Evolutionary conservation across 1,140 invertebrate species (phyloP).

Genomic region (Drosophila hydei): DNA sequence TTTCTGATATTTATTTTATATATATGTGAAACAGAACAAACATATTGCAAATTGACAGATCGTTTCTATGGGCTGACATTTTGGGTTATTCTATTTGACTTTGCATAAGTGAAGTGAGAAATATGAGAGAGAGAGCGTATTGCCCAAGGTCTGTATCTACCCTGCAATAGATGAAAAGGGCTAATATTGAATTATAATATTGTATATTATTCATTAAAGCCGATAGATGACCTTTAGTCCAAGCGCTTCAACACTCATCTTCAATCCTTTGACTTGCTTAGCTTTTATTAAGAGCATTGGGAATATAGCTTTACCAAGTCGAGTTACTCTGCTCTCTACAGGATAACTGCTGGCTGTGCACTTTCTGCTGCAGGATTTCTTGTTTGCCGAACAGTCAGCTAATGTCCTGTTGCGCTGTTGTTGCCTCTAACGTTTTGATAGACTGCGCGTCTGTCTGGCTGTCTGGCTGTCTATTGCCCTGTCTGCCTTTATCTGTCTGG

Average conservation of each 20-base stretch:
- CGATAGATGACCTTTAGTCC: too few relatives aligned
- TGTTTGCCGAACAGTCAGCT: conserved; percentile 50
- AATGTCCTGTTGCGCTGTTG: conserved; percentile 38
- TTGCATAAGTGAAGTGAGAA: background rate
- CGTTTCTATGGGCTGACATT: conserved; percentile 6
- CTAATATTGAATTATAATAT: too few relatives aligned
- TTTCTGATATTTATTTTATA: too few relatives aligned
- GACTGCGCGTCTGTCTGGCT: conserved; percentile 35
- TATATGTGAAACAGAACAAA: too few relatives aligned
- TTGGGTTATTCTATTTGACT: background rate
- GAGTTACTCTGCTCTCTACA: background rate
- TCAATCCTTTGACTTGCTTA: too few relatives aligned
- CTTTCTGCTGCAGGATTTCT: background rate
- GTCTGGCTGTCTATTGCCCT: conserved; percentile 47
- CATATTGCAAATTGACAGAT: conserved; percentile 13
- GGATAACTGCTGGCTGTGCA: background rate
- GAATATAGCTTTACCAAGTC: too few relatives aligned
- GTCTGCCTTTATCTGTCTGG: conserved; percentile 45
- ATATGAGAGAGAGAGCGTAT: background rate
- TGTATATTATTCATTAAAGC: too few relatives aligned
- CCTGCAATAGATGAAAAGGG: background rate
- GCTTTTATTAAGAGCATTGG: too few relatives aligned
- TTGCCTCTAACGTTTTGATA: conserved; percentile 60
- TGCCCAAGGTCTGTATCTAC: background rate
- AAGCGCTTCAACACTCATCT: too few relatives aligned